Conservation (phyloP, 2,888 invertebrate species). For the Falcaria lacertinaria region DNA sequence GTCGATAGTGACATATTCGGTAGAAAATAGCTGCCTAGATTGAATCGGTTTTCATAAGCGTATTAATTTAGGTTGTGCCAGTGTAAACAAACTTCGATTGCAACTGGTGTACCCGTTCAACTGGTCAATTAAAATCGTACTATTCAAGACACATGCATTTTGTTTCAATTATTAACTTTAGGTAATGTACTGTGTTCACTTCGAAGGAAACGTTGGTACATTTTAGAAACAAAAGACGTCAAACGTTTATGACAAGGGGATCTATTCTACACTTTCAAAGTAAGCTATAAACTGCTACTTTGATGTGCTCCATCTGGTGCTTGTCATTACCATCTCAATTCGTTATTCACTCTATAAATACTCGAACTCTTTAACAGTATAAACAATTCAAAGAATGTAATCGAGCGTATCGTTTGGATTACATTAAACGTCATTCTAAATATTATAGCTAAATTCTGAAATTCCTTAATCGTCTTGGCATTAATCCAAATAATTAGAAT, state of each 20-base stretch:
- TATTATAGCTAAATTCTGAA: not conserved
- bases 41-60: no score
- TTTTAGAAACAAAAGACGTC: constrained; percentile 14
- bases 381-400: not conserved
- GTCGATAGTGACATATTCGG: no score
- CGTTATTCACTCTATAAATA: not conserved
- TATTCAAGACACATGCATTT: no score
- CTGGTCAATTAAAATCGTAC: no score
- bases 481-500: no score
- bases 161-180: no score
- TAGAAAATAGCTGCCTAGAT: no score
- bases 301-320: constrained; percentile 36
- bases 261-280: constrained; percentile 36
- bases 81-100: no score
- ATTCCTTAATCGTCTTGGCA: not conserved
- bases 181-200: not conserved
- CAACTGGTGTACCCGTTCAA: no score
- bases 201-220: not conserved
- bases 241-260: constrained; percentile 29
- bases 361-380: not conserved
- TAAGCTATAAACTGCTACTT: constrained; percentile 39
- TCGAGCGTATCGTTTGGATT: not conserved
- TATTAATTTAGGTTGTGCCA: no score
- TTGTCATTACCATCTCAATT: constrained; percentile 23
- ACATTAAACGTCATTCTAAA: not conserved